Evolutionary conservation across 30 jellyfish, hydroid and myxozoan genomes (phyloP).

Genomic region (Cassiopea xamachana): DNA sequence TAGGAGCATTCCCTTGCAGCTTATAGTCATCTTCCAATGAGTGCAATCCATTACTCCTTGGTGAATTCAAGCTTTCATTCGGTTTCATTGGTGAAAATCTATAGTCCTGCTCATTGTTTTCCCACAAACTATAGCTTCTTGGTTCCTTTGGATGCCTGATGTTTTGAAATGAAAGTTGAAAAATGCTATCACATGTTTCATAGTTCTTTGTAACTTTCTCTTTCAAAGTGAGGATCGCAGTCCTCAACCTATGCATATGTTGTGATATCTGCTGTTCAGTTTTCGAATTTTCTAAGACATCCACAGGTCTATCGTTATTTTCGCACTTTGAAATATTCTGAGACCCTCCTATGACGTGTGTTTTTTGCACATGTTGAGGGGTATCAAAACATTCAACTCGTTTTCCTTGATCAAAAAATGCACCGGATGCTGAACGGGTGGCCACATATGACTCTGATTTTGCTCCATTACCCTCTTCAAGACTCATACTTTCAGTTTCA

Average conservation of each 20-base stretch:
- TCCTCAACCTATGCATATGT: conserved; percentile 9
- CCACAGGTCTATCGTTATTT: not conserved
- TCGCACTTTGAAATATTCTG: not conserved
- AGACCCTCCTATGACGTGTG: not conserved
- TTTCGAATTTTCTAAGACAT: no score
- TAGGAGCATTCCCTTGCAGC: not conserved
- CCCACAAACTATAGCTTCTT: conserved; percentile 58
- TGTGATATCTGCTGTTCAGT: not conserved
- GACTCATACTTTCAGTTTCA: conserved; percentile 9
- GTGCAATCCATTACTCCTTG: conserved; percentile 13
- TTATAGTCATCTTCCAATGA: conserved; percentile 19
- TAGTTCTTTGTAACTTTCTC: conserved; percentile 11
- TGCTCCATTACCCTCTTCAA: conserved; percentile 45
- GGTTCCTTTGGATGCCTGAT: conserved; percentile 64
- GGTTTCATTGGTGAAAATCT: conserved; percentile 7
- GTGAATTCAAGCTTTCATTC: not conserved
- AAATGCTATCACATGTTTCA: conserved; percentile 45
- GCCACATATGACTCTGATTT: conserved; percentile 1
- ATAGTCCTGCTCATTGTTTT: conserved; percentile 22
- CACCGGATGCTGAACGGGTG: not conserved
- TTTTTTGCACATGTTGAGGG: not conserved
- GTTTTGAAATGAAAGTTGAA: conserved; percentile 62
- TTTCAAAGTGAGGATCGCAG: conserved; percentile 7
- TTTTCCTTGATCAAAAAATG: not conserved
- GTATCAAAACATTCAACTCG: conserved; percentile 19